A percentile compares a stretch with the other conserved stretches of the same genome.
Conservation (phyloP, 1,140 invertebrate species). For the Schlechtendalia chinensis region DNA sequence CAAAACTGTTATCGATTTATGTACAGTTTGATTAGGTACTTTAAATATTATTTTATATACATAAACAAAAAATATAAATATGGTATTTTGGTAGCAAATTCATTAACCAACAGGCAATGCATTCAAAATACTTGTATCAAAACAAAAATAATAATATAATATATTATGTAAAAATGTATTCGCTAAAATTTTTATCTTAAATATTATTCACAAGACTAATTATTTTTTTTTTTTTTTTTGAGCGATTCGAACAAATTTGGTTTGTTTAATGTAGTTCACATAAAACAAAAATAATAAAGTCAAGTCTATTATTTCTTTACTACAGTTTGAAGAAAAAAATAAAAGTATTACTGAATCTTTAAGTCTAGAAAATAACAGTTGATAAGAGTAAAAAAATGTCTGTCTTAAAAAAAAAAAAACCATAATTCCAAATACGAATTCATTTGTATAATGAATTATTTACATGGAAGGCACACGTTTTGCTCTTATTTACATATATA, state of each 20-base stretch:
- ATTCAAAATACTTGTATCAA: conserved; percentile 31
- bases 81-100: conserved; percentile 40
- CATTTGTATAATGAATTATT: conserved; percentile 42
- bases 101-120: conserved; percentile 15
- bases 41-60: conserved; percentile 37
- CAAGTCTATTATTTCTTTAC: conserved; percentile 29
- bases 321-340: conserved; percentile 30
- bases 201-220: conserved; percentile 38
- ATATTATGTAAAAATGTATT: conserved; percentile 36
- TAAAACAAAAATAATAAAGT: conserved; percentile 23
- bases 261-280: conserved; percentile 40
- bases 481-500: conserved; percentile 39
- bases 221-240: conserved; percentile 46
- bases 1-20: conserved; percentile 26
- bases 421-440: conserved; percentile 41
- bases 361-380: conserved; percentile 36
- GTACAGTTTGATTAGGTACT: conserved; percentile 47
- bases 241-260: conserved; percentile 20
- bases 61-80: conserved; percentile 39
- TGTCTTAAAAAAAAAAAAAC: conserved; percentile 28
- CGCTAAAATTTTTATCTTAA: conserved; percentile 11
- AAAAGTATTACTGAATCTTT: conserved; percentile 13
- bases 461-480: conserved; percentile 46
- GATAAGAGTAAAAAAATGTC: conserved; percentile 16
- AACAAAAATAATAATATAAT: conserved; percentile 47